Evolutionary conservation across 1,140 invertebrate genomes (phyloP), one percentile per base, ranked within the genome.

Genomic region (Brachionus paranguensis): DNA sequence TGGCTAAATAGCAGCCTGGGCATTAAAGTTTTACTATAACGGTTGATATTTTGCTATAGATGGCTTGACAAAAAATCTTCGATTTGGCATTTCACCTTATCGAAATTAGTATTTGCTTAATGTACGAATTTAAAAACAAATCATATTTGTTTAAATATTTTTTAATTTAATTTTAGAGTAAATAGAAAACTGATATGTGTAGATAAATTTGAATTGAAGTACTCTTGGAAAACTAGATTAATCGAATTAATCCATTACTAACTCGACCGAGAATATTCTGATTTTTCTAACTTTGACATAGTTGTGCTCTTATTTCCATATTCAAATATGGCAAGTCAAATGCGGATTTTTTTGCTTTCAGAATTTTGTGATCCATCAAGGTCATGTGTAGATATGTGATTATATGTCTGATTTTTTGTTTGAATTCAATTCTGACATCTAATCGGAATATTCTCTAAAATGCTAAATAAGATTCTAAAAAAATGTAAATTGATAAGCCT

Each of bases 131-230:
- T 43, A 41, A 72, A 37, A 72, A 72, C 41, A 72, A 72, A 72
- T 43, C 68, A 72, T 43, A 72, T 43, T 72, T 72, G 17, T 72
- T 41, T 72, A 43, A 41, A 72, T 72, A 43, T 43, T 41, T 72
- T 72, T 72, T 43, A 72, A 43, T 43, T 72, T 43, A 72, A 41
- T 72, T 41, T 72, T 72, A 72, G 68, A 72, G 41, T 72, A 37
- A 72, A 72, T 72, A 72, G 68, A 72, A 72, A 72, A 72, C 68
- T 72, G 68, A 72, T 72, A 72, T 72, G 68, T 72, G 68, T 72
- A 72, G 68, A 72, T 72, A 72, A 72, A 72, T 72, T 72, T 72
- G 10, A 72, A 43, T 17, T 43, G 17, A 17, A 72, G 37, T 72
- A 43, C 29, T 41, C 29, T 72, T 41, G 33, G 37, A 72, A 41